phyloP scores from a whole-genome alignment of 2,888 invertebrate species.

The Zonitis immaculata region DNA sequence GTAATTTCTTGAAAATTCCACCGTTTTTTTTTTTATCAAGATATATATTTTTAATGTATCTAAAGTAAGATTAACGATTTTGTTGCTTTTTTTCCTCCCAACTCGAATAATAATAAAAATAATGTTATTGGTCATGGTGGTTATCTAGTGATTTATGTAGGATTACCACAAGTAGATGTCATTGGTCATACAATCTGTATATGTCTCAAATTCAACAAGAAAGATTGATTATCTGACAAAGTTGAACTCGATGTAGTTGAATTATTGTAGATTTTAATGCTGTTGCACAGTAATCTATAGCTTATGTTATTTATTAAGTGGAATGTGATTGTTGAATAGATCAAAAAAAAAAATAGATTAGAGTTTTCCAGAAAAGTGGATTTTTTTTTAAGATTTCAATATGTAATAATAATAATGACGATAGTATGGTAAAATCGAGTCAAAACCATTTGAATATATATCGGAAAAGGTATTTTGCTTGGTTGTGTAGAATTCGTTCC shows the following conservation, averaged over 20 bases:
- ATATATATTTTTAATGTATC: slow-evolving; percentile 2
- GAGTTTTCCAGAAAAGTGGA: too few relatives aligned
- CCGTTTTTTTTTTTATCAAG: not conserved
- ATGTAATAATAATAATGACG: too few relatives aligned
- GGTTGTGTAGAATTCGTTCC: slow-evolving; percentile 23
- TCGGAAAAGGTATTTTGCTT: slow-evolving; percentile 29
- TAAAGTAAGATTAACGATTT: slow-evolving; percentile 29
- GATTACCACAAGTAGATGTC: slow-evolving; percentile 27
- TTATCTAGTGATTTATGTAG: slow-evolving; percentile 36
- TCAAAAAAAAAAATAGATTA: too few relatives aligned
- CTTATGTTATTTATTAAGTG: slow-evolving; percentile 8
- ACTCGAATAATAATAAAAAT: slow-evolving; percentile 26
- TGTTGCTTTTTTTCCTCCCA: slow-evolving; percentile 8
- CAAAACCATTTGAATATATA: slow-evolving; percentile 24
- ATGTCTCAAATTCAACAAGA: slow-evolving; percentile 15
- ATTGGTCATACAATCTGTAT: slow-evolving; percentile 15
- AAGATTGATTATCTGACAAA: slow-evolving; percentile 26
- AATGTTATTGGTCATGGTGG: slow-evolving; percentile 33
- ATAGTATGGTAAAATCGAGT: slow-evolving; percentile 31
- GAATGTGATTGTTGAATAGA: slow-evolving; percentile 5
- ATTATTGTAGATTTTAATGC: slow-evolving; percentile 14
- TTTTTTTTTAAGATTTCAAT: slow-evolving; percentile 14
- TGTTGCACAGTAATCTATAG: slow-evolving; percentile 15
- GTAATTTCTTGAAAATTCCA: not conserved
- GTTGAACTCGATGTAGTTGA: slow-evolving; percentile 19